Percentiles rank a stretch among this genome's conserved stretches.
Evolutionary conservation across 2,113 vertebrate genomes (phyloP).

Genomic region (Lontra canadensis): DNA sequence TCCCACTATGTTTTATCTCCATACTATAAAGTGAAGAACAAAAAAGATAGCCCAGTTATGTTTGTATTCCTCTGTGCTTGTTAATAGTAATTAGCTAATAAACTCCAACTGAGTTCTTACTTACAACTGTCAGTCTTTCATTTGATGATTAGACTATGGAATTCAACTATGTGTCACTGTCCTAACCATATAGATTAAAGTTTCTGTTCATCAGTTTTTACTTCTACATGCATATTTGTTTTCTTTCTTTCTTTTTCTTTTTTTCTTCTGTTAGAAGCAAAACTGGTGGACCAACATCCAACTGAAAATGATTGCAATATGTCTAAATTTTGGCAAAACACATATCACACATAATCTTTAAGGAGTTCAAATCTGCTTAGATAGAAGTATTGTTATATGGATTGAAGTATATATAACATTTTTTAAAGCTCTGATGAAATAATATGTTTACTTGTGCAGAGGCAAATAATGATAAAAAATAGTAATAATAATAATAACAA

Average conservation of each 20-base stretch:
- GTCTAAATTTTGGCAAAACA: background rate
- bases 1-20: background rate
- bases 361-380: background rate
- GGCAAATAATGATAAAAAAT: background rate
- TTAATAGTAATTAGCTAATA: constrained; percentile 51
- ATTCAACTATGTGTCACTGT: background rate
- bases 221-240: background rate
- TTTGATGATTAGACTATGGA: background rate
- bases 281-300: background rate
- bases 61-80: constrained; percentile 37
- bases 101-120: constrained; percentile 27
- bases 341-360: background rate
- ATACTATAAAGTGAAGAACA: constrained; percentile 35
- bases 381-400: background rate
- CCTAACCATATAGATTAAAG: background rate
- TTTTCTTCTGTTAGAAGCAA: background rate
- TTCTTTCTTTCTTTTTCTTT: background rate
- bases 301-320: background rate
- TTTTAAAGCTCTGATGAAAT: background rate
- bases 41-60: background rate
- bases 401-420: background rate
- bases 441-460: background rate
- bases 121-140: constrained; percentile 27
- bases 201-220: constrained; percentile 9
- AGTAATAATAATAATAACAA: background rate